Evolutionary conservation across 2,888 invertebrate species (phyloP), one percentile per base, ranked within the genome.

Genomic region (Drymonia ruficornis): DNA sequence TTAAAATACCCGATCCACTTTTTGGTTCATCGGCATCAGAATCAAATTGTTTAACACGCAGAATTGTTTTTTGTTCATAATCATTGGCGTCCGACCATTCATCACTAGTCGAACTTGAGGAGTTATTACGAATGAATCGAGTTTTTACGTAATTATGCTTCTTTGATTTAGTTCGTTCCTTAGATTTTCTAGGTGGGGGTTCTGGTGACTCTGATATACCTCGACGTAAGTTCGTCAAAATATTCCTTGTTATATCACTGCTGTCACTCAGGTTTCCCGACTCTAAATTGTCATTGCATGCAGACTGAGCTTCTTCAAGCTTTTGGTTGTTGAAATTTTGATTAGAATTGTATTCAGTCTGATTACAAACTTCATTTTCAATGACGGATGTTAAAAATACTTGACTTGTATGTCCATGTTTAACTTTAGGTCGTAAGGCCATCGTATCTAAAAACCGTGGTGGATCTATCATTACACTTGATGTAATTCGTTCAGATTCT

Each of bases 361-460:
- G 76, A 62, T 69, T 67, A 36, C 55, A 61, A 23, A 68, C 55
- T 53, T 86, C 84, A 45, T 72, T 70, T 78, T 90, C 91, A 70
- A 70, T 74, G 1, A 82, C 78, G 49, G 93, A 67, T 82, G 93
- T 90, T 19, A 93, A 84, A 82, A 96, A 96, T 60, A 95, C 93
- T 83, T 94, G 94, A 78, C 94, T 93, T 19, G 94, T 93, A 80
- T 95, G 94, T 42, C 93, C 92, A 78, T 95, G 94, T 73, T 91
- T 90, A 64, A 88, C 89, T 82, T 94, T 94, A 52, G 95, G 93
- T 67, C 97, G 94, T 70, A 97, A 90, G 23, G 97, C 96, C 96
- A 97, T 97, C 28, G 97, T 97, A 83, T 98, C 97, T 79, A 96
- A 93, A 82, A 96, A 96, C 59, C 93, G 93, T 11, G 95, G 94